A percentile compares a stretch with the other conserved stretches of the same genome.
phyloP scores from a whole-genome alignment of 2,888 invertebrate species.

The Thecocarcelia acutangulata region DNA sequence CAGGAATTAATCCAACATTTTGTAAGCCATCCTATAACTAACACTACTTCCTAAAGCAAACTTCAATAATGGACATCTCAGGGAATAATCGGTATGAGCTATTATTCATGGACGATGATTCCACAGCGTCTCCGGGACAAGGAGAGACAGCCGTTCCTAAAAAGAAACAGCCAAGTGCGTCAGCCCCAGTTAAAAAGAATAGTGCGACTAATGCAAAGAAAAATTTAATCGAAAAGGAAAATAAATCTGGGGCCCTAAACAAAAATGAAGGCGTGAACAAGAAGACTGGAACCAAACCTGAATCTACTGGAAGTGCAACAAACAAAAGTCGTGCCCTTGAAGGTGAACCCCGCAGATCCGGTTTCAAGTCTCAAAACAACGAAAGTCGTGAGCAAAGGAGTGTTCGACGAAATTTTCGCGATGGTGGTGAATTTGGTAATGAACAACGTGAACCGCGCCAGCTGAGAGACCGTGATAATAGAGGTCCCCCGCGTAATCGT shows the following conservation, averaged over 20 bases:
- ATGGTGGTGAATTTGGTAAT: constrained; percentile 82
- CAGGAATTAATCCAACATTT: constrained; percentile 26
- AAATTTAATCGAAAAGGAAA: constrained; percentile 77
- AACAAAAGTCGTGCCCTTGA: neutral
- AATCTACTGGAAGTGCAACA: neutral
- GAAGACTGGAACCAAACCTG: neutral
- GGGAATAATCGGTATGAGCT: constrained; percentile 80
- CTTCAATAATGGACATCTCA: constrained; percentile 76
- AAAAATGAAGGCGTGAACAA: constrained; percentile 71
- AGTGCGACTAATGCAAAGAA: constrained; percentile 47
- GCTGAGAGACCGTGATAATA: constrained; percentile 81
- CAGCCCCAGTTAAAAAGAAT: constrained; percentile 46
- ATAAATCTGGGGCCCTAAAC: constrained; percentile 76
- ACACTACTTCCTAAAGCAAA: neutral
- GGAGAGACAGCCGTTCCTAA: constrained; percentile 58
- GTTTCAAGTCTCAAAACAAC: constrained; percentile 10
- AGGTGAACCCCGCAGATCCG: constrained; percentile 27
- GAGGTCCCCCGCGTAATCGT: constrained; percentile 77
- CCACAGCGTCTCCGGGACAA: constrained; percentile 48
- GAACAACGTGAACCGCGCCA: constrained; percentile 78
- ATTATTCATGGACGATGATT: constrained; percentile 79
- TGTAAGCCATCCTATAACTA: constrained; percentile 15
- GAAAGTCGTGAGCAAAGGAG: constrained; percentile 68
- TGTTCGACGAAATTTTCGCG: constrained; percentile 83
- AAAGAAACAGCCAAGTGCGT: constrained; percentile 72